phyloP scores from a whole-genome alignment of 2,888 invertebrate genomes.

The Carabus problematicus region DNA sequence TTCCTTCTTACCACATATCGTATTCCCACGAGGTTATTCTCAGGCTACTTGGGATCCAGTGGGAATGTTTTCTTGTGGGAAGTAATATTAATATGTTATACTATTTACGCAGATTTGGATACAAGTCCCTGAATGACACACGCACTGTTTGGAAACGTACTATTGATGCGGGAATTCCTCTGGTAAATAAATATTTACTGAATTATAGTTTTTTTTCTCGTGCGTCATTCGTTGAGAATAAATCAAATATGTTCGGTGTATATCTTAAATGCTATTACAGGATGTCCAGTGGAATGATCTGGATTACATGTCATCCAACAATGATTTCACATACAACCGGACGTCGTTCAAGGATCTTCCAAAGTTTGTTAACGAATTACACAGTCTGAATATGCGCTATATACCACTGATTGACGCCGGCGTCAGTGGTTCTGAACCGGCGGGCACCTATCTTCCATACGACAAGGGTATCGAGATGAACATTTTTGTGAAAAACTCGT shows the following conservation, averaged over 20 bases:
- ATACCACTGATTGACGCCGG: constrained; percentile 74
- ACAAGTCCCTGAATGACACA: constrained; percentile 71
- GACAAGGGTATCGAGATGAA: constrained; percentile 72
- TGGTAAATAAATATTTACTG: constrained; percentile 63
- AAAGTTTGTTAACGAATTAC: constrained; percentile 69
- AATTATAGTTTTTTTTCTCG: neutral
- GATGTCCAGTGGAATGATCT: constrained; percentile 80
- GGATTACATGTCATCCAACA: constrained; percentile 75
- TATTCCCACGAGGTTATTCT: too few relatives aligned
- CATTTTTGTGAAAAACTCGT: constrained; percentile 72
- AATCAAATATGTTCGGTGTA: too few relatives aligned
- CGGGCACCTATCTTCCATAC: constrained; percentile 72
- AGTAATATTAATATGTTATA: constrained; percentile 20
- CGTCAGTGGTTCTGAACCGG: constrained; percentile 67
- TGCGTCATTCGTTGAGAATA: too few relatives aligned
- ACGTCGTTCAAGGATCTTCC: constrained; percentile 66
- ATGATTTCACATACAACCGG: constrained; percentile 75
- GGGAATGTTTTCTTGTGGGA: neutral
- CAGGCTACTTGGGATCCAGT: too few relatives aligned
- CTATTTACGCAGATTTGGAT: constrained; percentile 65
- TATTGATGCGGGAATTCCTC: constrained; percentile 76
- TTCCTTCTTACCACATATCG: too few relatives aligned
- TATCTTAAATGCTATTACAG: constrained; percentile 54
- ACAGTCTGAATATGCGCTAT: constrained; percentile 72
- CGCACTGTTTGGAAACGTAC: constrained; percentile 72